Evolutionary conservation across 2,113 vertebrate species (phyloP), one percentile per base, ranked within the genome.

Genomic region (Entomyzon cyanotis): DNA sequence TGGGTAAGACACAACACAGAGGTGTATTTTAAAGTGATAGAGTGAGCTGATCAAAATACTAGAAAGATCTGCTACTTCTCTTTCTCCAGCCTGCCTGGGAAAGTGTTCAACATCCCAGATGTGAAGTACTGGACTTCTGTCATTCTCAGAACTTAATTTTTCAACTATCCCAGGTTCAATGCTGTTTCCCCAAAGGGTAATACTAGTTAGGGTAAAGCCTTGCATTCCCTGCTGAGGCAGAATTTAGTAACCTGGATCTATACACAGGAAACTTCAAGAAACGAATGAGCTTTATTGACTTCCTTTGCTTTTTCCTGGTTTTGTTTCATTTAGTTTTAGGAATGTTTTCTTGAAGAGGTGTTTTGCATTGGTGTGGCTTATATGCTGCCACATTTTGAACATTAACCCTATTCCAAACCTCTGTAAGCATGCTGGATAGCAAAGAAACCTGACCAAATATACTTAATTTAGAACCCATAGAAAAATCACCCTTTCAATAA

Each of bases 351-450:
- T 86, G 65, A 71, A 89, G 31, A 79, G 9, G 22, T 84, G 39
- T 82, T 87, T 87, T 91, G 27, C 44, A 52, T 75, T 91, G 44
- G 56, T 91, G 56, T 91, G 73, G 55, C 30, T 94, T 91, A 77
- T 67, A 67, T 62, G 20, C 21, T 81, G 68, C 42, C 80, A 82
- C 52, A 67, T 87, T 89, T 94, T 91, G 46, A 70, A 47, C 23
- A 78, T 82, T 94, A 75, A 82, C 14, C 33, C 33, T 92, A n/a
- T 74, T 78, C 25, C 89, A 50, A 89, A 92, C 31, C 25, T 84
- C n/a, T 70, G 21, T n/a, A 84, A 74, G n/a, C 42, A 62, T 65
- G 24, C 11, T 65, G 23, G 23, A 55, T 91, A 70, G 70, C 76
- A 91, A 87, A 92, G 35, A 81, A 91, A 67, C 49, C 46, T 70